Percentiles rank a stretch among this genome's conserved stretches.
These are phyloP conservation scores for Drosophila monieri DNA, from an alignment of 2,888 invertebrate genomes.

Conservation along the genomic window DNA sequence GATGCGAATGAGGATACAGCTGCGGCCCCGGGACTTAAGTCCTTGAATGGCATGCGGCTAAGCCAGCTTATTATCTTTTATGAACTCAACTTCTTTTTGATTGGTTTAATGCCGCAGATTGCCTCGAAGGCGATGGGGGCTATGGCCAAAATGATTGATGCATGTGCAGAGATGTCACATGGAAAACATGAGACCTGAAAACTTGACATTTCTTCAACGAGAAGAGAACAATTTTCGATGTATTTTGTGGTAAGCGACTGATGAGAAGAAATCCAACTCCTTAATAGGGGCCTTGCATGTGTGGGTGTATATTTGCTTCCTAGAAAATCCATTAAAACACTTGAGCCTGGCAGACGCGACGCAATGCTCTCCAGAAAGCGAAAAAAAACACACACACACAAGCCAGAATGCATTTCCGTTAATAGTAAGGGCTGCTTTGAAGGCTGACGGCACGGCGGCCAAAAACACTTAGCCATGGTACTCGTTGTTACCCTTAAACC, in stretches of 20 bases:
- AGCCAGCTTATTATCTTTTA: slow-evolving; percentile 78
- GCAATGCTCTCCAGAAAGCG: slow-evolving; percentile 50
- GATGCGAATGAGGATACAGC: slow-evolving; percentile 41
- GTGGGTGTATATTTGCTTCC: slow-evolving; percentile 3
- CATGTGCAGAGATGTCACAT: slow-evolving; percentile 60
- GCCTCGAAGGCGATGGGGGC: slow-evolving; percentile 15
- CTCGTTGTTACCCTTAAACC: slow-evolving; percentile 48
- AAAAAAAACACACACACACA: slow-evolving; percentile 2
- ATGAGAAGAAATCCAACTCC: slow-evolving; percentile 17
- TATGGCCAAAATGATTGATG: slow-evolving; percentile 61
- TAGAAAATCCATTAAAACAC: slow-evolving; percentile 78
- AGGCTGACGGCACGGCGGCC: slow-evolving; percentile 45
- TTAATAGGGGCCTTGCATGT: background rate
- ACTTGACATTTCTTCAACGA: slow-evolving; percentile 69
- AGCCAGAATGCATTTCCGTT: slow-evolving; percentile 79
- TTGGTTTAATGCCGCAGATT: slow-evolving; percentile 54
- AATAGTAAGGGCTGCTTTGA: slow-evolving; percentile 70
- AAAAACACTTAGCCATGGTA: slow-evolving; percentile 67
- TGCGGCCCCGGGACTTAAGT: slow-evolving; percentile 51
- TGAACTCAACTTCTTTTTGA: slow-evolving; percentile 67
- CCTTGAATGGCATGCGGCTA: slow-evolving; percentile 67
- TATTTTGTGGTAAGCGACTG: background rate
- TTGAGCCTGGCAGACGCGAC: slow-evolving; percentile 71
- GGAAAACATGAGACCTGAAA: slow-evolving; percentile 45
- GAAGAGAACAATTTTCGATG: background rate